Percentiles rank a stretch among this genome's conserved stretches.
phyloP scores from a whole-genome alignment of 2,113 vertebrate species.

The Scytalopus superciliaris region DNA sequence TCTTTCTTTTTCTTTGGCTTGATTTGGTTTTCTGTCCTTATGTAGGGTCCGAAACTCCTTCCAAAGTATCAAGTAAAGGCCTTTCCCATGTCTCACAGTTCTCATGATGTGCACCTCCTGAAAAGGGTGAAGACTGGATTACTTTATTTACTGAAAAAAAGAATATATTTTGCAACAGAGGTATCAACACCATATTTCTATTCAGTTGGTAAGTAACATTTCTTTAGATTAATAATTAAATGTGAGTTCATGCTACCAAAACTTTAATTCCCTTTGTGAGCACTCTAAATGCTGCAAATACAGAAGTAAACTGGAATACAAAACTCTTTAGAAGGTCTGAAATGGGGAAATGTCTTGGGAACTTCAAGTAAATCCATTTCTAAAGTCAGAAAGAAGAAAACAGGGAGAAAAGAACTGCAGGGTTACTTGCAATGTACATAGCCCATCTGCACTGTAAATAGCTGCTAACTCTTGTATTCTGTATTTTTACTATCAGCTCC shows the following conservation, averaged over 20 bases:
- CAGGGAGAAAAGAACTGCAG: background rate
- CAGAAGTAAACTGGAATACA: background rate
- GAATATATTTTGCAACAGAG: constrained; percentile 82
- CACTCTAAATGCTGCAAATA: background rate
- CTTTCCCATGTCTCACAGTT: constrained; percentile 67
- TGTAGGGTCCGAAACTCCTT: constrained; percentile 79
- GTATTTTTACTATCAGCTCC: background rate
- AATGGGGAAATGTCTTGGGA: background rate
- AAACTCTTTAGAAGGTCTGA: background rate
- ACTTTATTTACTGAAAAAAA: constrained; percentile 82
- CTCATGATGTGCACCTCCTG: constrained; percentile 79
- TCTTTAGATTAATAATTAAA: background rate
- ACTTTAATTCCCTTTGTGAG: background rate
- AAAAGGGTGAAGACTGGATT: constrained; percentile 80
- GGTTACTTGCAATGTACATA: background rate
- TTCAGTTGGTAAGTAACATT: constrained; percentile 77
- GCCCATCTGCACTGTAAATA: background rate
- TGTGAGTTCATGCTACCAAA: background rate
- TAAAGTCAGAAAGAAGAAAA: background rate
- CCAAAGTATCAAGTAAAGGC: constrained; percentile 81
- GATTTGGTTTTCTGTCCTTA: background rate
- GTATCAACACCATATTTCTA: constrained; percentile 88
- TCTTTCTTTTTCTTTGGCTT: background rate
- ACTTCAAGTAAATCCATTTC: background rate
- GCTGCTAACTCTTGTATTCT: background rate